Conservation (phyloP, 2,797 vertebrate species). For the Falco peregrinus region DNA sequence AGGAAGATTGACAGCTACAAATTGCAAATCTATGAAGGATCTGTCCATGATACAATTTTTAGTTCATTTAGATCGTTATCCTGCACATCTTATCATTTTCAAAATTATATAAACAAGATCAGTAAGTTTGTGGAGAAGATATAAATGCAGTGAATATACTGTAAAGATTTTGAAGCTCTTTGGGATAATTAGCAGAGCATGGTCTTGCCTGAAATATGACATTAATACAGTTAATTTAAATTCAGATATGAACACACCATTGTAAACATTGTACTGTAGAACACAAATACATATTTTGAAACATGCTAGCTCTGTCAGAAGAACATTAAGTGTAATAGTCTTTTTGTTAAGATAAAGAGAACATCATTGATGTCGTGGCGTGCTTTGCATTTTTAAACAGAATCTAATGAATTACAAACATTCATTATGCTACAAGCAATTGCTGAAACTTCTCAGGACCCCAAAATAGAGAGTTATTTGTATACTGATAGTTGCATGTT, state of each 20-base stretch:
- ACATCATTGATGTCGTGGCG: slow-evolving; percentile 72
- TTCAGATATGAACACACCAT: neutral
- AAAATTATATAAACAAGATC: slow-evolving; percentile 59
- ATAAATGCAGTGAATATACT: slow-evolving; percentile 39
- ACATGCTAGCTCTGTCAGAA: slow-evolving; percentile 43
- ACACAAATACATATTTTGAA: slow-evolving; percentile 50
- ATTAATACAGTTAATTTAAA: slow-evolving; percentile 22
- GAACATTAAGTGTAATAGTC: slow-evolving; percentile 57
- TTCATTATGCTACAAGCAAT: slow-evolving; percentile 73
- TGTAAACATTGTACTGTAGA: slow-evolving; percentile 15
- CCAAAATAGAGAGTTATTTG: slow-evolving; percentile 77
- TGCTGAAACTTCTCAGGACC: slow-evolving; percentile 76
- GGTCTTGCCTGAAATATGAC: neutral
- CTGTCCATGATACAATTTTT: slow-evolving; percentile 52
- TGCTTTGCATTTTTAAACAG: slow-evolving; percentile 78
- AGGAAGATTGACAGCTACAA: slow-evolving; percentile 71
- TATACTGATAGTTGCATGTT: slow-evolving; percentile 54
- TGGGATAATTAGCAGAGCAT: slow-evolving; percentile 34
- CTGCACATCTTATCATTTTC: slow-evolving; percentile 47
- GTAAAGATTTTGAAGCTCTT: slow-evolving; percentile 35
- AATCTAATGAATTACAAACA: slow-evolving; percentile 77
- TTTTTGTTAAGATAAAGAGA: slow-evolving; percentile 72
- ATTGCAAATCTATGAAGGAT: slow-evolving; percentile 63
- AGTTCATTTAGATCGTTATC: slow-evolving; percentile 61
- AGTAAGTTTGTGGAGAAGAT: slow-evolving; percentile 37